A percentile compares a stretch with the other conserved stretches of the same genome.
Evolutionary conservation across 2,113 vertebrate genomes (phyloP).

Genomic region (Cacatua alba): DNA sequence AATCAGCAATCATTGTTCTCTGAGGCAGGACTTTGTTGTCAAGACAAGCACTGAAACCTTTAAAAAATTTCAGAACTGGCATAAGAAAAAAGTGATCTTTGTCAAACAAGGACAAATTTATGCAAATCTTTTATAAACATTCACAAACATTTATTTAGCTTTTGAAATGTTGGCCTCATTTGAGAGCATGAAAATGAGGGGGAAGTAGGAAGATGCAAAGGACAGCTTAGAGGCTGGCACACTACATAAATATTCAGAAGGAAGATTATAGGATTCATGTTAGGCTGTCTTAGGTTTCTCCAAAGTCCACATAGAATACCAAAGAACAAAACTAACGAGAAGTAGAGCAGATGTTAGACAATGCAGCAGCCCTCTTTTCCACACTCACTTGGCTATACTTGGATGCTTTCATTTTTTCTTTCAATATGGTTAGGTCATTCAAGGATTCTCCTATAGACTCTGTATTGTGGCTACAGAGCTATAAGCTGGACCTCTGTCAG

Average conservation of each 20-base stretch:
- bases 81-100: slow-evolving; percentile 82
- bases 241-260: slow-evolving; percentile 90
- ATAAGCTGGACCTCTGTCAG: slow-evolving; percentile 86
- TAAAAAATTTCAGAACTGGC: slow-evolving; percentile 77
- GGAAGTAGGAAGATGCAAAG: slow-evolving; percentile 82
- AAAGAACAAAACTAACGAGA: slow-evolving; percentile 88
- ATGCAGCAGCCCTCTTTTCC: slow-evolving; percentile 81
- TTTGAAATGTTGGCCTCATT: slow-evolving; percentile 85
- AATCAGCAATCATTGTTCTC: slow-evolving; percentile 81
- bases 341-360: slow-evolving; percentile 89
- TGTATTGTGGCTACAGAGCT: slow-evolving; percentile 83
- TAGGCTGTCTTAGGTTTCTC: slow-evolving; percentile 86
- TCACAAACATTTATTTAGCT: slow-evolving; percentile 90
- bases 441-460: slow-evolving; percentile 88
- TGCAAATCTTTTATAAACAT: slow-evolving; percentile 87
- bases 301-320: slow-evolving; percentile 87
- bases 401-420: slow-evolving; percentile 83
- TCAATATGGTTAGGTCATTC: slow-evolving; percentile 88
- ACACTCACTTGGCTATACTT: slow-evolving; percentile 85
- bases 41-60: slow-evolving; percentile 78
- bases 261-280: slow-evolving; percentile 86
- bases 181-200: slow-evolving; percentile 82
- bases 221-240: slow-evolving; percentile 85
- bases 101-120: slow-evolving; percentile 83
- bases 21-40: slow-evolving; percentile 76